phyloP scores from a whole-genome alignment of 2,888 invertebrate genomes.

The Notocelia uddmanniana region DNA sequence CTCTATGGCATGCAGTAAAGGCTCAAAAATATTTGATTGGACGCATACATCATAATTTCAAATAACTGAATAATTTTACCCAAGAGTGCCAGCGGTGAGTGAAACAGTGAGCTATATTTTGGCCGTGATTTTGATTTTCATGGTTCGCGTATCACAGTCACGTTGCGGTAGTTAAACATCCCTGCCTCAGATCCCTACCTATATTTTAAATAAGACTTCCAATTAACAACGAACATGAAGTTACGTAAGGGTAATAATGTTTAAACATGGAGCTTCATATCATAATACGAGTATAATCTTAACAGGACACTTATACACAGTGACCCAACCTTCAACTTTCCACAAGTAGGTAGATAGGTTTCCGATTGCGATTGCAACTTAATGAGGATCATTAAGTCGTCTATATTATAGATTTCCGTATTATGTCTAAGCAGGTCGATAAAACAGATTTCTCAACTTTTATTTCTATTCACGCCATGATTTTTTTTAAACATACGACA shows the following conservation, averaged over 20 bases:
- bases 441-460: background rate
- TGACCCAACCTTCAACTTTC: constrained; percentile 28
- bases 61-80: constrained; percentile 16
- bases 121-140: constrained; percentile 10
- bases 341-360: background rate
- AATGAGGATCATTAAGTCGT: background rate
- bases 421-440: background rate
- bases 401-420: background rate
- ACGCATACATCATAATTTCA: background rate
- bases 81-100: background rate
- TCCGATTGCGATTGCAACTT: background rate
- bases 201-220: background rate
- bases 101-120: no score
- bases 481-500: no score
- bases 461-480: background rate
- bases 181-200: no score
- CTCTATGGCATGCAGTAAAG: background rate
- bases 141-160: constrained; percentile 8
- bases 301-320: background rate
- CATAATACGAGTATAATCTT: no score
- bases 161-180: constrained; percentile 14
- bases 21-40: no score
- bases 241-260: background rate
- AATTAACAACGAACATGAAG: constrained; percentile 4
- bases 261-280: background rate